phyloP scores from a whole-genome alignment of 2,797 vertebrate species.

The Numenius phaeopus region DNA sequence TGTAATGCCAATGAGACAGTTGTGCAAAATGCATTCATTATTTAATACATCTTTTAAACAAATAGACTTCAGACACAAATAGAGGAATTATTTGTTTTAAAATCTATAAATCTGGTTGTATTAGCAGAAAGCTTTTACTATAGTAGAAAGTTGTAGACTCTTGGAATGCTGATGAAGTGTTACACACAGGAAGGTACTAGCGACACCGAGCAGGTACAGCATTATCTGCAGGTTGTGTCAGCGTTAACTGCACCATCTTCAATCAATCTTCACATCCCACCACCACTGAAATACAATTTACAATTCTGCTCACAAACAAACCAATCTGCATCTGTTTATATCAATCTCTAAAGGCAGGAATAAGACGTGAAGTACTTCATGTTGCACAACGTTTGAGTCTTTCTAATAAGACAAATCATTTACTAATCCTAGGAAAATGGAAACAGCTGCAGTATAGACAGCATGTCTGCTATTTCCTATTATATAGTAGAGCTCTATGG shows the following conservation, averaged over 20 bases:
- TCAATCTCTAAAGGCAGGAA: background rate
- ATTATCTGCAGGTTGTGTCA: background rate
- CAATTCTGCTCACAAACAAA: background rate
- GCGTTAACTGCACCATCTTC: rapidly evolving
- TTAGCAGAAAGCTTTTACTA: background rate
- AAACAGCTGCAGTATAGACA: background rate
- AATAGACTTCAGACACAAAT: background rate
- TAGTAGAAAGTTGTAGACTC: background rate
- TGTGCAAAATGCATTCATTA: background rate
- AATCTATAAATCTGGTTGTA: background rate
- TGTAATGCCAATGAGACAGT: rapidly evolving
- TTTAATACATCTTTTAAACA: background rate
- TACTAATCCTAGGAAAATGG: background rate
- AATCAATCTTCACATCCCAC: background rate
- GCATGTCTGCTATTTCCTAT: background rate
- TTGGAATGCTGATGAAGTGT: background rate
- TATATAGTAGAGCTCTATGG: background rate
- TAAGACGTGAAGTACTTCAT: background rate
- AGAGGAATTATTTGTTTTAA: background rate
- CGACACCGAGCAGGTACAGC: background rate
- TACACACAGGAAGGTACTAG: background rate
- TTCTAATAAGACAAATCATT: background rate
- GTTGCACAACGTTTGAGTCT: background rate
- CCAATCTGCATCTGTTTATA: background rate
- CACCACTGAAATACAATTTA: background rate